phyloP scores from a whole-genome alignment of 2,888 invertebrate genomes.

The Heterodera filipjevi region DNA sequence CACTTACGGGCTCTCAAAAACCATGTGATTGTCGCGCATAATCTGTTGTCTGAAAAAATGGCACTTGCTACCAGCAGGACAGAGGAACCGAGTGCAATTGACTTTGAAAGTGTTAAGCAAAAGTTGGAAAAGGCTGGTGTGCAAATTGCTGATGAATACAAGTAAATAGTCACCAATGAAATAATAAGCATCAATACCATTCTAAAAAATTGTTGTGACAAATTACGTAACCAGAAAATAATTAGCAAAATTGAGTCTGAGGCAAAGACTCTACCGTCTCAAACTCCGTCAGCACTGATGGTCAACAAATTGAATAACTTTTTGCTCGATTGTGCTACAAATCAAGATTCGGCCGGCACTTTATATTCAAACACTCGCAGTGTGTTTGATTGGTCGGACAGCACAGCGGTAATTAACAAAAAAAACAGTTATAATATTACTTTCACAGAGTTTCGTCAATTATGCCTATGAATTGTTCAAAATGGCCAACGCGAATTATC shows the following conservation, averaged over 20 bases:
- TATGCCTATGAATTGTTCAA: constrained; percentile 40
- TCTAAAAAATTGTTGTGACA: not conserved
- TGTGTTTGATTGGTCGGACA: constrained; percentile 35
- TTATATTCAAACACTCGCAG: constrained; percentile 33
- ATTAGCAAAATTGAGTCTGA: constrained; percentile 37
- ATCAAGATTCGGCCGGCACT: constrained; percentile 15
- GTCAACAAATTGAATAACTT: constrained; percentile 41
- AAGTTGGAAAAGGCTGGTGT: constrained; percentile 10
- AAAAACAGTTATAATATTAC: not conserved
- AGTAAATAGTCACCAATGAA: constrained; percentile 13
- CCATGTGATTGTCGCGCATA: constrained; percentile 15
- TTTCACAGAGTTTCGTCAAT: constrained; percentile 31
- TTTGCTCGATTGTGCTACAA: constrained; percentile 35
- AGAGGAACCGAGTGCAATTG: not conserved
- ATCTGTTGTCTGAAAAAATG: not conserved
- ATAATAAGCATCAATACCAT: not conserved
- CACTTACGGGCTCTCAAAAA: constrained; percentile 16
- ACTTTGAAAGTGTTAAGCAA: constrained; percentile 11
- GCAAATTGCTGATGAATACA: constrained; percentile 33
- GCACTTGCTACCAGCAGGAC: not conserved
- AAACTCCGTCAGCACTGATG: constrained; percentile 28
- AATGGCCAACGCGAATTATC: constrained; percentile 3
- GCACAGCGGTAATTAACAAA: constrained; percentile 26
- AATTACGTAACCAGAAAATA: too few species aligned
- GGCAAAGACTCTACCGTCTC: constrained; percentile 30